phyloP scores from a whole-genome alignment of 2,797 vertebrate species.

The Philypnodon macrostomus region DNA sequence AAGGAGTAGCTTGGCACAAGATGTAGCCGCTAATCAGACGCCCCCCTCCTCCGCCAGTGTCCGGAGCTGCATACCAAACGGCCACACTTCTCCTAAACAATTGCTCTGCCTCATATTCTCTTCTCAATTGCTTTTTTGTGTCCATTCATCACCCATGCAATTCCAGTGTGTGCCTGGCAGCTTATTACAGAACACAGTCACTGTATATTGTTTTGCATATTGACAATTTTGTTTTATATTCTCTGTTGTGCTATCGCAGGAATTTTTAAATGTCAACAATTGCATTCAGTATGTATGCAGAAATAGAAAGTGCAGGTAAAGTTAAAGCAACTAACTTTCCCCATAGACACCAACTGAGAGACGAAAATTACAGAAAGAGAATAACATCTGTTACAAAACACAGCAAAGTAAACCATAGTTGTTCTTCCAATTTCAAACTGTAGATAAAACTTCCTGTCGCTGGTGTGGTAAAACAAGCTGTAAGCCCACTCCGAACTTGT shows the following conservation, averaged over 20 bases:
- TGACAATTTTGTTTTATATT: conserved; percentile 16
- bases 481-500: conserved; percentile 10
- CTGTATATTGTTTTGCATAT: conserved; percentile 38
- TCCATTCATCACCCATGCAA: conserved; percentile 32
- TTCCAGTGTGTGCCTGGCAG: conserved; percentile 11
- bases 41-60: conserved; percentile 36
- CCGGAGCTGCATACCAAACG: conserved; percentile 34
- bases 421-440: not conserved
- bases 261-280: conserved; percentile 7
- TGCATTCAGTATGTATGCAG: not conserved
- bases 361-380: not conserved
- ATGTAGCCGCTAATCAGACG: conserved; percentile 63
- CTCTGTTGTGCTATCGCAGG: conserved; percentile 6
- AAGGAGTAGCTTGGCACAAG: conserved; percentile 58
- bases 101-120: conserved; percentile 26
- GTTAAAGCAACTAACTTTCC: conserved; percentile 5
- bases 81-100: conserved; percentile 23
- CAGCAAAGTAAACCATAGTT: not conserved
- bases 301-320: not conserved
- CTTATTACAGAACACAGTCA: conserved; percentile 19
- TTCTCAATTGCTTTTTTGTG: conserved; percentile 26
- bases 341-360: not conserved
- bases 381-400: not conserved
- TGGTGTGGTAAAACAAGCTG: conserved; percentile 12
- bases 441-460: not conserved